Evolutionary conservation across 2,113 vertebrate genomes (phyloP), one percentile per base, ranked within the genome.

Genomic region (Bubo blakistoni): DNA sequence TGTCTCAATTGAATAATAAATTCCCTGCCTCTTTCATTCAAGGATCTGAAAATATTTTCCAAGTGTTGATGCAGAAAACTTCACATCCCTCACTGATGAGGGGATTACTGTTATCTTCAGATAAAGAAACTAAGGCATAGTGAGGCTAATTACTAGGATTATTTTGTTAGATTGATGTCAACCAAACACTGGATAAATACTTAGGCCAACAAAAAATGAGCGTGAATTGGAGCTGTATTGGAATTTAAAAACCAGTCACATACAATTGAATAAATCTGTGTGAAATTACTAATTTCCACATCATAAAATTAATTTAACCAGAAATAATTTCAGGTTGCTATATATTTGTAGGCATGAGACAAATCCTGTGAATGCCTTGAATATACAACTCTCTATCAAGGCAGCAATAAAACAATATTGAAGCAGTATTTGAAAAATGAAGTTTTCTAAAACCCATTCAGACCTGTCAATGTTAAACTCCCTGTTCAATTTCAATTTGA

Each of bases 281-380:
- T 87, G 77, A 96, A 96, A 97, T 91, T 81, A 85, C 49, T 61
- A 13, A 89, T 95, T 96, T 94, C 76, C 81, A 92, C 52, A 86
- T 89, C 69, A 76, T 76, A 92, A 90, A 94, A 84, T 86, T 85
- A 92, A 92, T 94, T 90, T 91, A 87, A 86, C 57, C 61, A 74
- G 80, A 87, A 95, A 94, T 94, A 81, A 92, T 91, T 88, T 88
- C 77, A 85, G 74, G n/a, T n/a, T 65, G 72, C 44, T 71, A 2
- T 36, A 2, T 71, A 65, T 89, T 72, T 80, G 51, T 59, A 79
- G 36, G 40, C 52, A 59, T 84, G 61, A 88, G 25, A 93, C 17
- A 80, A 81, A 91, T 87, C 49, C 40, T 22, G 18, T 15, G 17
- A 86, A 57, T 84, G 86, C 46, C 73, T 76, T 81, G 52, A 90